Conservation (phyloP, 2,113 vertebrate genomes). For the Nothobranchius kuhntae region DNA sequence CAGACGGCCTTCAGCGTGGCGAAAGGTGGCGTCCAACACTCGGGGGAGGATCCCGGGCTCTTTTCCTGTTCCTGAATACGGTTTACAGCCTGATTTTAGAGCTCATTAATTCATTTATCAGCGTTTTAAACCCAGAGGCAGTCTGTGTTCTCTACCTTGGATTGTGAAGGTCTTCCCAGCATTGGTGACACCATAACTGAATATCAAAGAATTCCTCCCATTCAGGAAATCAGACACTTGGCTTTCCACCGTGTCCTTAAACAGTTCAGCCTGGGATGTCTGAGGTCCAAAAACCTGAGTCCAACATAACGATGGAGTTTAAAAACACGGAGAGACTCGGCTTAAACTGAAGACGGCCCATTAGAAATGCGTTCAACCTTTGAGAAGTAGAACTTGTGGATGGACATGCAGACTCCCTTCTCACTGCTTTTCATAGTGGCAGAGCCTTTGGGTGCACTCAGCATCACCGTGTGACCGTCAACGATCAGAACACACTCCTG, state of each 20-base stretch:
- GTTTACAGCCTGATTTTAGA: not conserved
- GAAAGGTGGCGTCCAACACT: slow-evolving; percentile 82
- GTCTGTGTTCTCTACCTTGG: slow-evolving; percentile 77
- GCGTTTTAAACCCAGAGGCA: not conserved
- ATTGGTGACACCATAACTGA: slow-evolving; percentile 91
- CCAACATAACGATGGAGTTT: not conserved
- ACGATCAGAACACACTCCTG: slow-evolving; percentile 86
- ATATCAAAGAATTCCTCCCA: slow-evolving; percentile 85
- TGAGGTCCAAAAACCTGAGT: slow-evolving; percentile 87
- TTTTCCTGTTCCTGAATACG: slow-evolving; percentile 78
- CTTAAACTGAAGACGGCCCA: not conserved
- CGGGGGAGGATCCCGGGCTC: slow-evolving; percentile 87
- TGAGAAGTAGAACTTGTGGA: slow-evolving; percentile 87
- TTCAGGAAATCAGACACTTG: slow-evolving; percentile 78
- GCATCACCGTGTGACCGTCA: slow-evolving; percentile 76
- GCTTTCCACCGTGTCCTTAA: slow-evolving; percentile 81
- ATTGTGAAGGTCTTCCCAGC: slow-evolving; percentile 91
- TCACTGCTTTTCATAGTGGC: slow-evolving; percentile 85
- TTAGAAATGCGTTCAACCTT: slow-evolving; percentile 66
- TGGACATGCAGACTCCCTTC: slow-evolving; percentile 81
- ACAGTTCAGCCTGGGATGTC: slow-evolving; percentile 82
- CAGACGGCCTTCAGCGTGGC: slow-evolving; percentile 73
- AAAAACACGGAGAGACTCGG: not conserved
- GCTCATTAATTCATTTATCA: accelerated
- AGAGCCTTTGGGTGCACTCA: slow-evolving; percentile 87